Conservation (phyloP, 2,113 vertebrate species). For the Azemiops feae region DNA sequence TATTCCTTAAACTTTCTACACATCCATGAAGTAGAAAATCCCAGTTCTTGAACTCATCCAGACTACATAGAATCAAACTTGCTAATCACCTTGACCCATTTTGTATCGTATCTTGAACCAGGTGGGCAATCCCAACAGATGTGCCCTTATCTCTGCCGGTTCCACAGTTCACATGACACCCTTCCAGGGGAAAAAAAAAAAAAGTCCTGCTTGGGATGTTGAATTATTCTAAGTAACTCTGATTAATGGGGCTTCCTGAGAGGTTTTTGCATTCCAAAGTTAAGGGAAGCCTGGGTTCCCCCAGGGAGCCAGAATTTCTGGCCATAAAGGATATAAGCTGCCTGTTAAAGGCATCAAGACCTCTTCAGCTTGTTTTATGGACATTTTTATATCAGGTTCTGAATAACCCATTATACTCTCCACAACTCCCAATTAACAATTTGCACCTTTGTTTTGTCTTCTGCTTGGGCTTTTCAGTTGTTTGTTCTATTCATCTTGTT, state of each 20-base stretch:
- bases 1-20: not conserved
- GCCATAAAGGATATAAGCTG: not conserved
- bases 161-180: not conserved
- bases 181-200: not conserved
- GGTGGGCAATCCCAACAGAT: not conserved
- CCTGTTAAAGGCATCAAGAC: constrained; percentile 15
- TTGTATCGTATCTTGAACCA: not conserved
- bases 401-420: not conserved
- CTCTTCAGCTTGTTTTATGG: not conserved
- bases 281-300: not conserved
- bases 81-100: not conserved
- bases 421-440: not conserved
- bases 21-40: not conserved
- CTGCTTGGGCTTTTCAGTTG: not conserved
- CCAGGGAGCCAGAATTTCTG: not conserved
- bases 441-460: not conserved
- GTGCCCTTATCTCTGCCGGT: not conserved
- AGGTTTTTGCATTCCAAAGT: not conserved
- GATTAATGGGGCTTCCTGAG: constrained; percentile 1
- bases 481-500: not conserved
- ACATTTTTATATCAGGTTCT: constrained; percentile 1
- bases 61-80: not conserved
- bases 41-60: not conserved
- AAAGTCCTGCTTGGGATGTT: not conserved
- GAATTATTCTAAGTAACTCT: not conserved